Percentiles rank a stretch among this genome's conserved stretches.
phyloP scores from a whole-genome alignment of 2,797 vertebrate species.

The Urocyon cinereoargenteus region DNA sequence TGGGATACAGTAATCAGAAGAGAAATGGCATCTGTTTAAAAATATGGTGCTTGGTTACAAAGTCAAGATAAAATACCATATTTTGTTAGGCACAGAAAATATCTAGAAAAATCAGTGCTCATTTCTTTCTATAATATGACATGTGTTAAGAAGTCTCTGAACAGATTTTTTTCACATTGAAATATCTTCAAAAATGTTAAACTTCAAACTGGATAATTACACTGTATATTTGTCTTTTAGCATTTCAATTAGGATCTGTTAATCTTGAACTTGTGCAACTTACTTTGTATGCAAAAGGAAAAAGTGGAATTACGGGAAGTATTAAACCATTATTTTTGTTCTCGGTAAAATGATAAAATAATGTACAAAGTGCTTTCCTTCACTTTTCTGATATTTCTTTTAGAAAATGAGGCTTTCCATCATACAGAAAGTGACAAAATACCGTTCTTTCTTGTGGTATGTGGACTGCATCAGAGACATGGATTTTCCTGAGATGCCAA shows the following conservation, averaged over 20 bases:
- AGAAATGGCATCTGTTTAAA: constrained; percentile 87
- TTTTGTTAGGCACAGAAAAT: constrained; percentile 85
- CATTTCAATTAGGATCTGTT: constrained; percentile 77
- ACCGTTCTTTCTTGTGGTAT: constrained; percentile 81
- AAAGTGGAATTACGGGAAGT: constrained; percentile 73
- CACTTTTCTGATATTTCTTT: constrained; percentile 81
- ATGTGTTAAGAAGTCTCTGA: constrained; percentile 82
- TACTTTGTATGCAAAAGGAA: constrained; percentile 72
- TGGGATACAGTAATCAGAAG: constrained; percentile 82
- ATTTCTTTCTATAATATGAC: constrained; percentile 82
- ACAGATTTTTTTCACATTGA: constrained; percentile 81
- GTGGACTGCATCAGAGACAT: constrained; percentile 75
- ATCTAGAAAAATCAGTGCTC: constrained; percentile 82
- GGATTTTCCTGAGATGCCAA: constrained; percentile 72
- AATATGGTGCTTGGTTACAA: constrained; percentile 84
- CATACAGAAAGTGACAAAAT: constrained; percentile 85
- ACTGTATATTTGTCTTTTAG: constrained; percentile 75
- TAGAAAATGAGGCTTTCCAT: constrained; percentile 86
- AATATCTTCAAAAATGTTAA: constrained; percentile 71
- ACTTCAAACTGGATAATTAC: constrained; percentile 75
- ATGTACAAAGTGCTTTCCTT: constrained; percentile 78
- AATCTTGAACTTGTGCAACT: constrained; percentile 59
- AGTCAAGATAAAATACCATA: constrained; percentile 83
- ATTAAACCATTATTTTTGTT: constrained; percentile 66
- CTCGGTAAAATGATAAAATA: constrained; percentile 72